A percentile compares a stretch with the other conserved stretches of the same genome.
Conservation (phyloP, 2,113 vertebrate genomes). For the Odocoileus virginianus region DNA sequence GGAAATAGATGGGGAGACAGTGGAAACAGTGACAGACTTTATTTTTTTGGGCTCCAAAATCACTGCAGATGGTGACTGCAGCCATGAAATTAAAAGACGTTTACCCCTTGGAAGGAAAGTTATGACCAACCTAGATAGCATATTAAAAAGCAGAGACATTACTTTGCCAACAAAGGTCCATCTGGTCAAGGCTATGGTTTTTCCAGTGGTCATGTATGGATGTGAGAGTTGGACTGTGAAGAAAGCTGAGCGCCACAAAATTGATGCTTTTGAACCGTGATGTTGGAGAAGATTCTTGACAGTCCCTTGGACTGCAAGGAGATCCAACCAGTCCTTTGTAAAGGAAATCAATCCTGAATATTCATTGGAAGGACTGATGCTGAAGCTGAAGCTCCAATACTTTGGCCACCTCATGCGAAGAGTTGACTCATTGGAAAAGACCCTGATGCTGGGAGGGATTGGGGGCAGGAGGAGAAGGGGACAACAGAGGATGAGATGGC, state of each 20-base stretch:
- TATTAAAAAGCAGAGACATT: not conserved
- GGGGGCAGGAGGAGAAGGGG: no score
- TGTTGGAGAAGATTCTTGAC: not conserved
- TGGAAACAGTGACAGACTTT: no score
- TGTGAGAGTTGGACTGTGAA: not conserved
- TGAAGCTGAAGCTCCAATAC: not conserved
- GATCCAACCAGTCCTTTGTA: not conserved
- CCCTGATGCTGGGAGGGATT: no score
- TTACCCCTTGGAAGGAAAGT: not conserved
- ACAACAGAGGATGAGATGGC: no score
- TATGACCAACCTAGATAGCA: not conserved
- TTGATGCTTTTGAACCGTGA: not conserved
- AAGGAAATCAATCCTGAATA: not conserved
- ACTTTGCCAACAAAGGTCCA: not conserved
- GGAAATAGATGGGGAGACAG: no score
- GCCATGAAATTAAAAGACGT: not conserved
- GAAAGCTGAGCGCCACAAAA: fast-evolving
- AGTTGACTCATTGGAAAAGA: no score
- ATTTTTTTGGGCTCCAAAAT: no score
- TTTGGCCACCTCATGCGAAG: no score
- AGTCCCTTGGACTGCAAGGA: not conserved
- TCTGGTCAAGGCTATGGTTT: not conserved
- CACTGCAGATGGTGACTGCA: no score
- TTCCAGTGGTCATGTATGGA: not conserved
- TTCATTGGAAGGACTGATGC: not conserved